A percentile compares a stretch with the other conserved stretches of the same genome.
These are phyloP conservation scores for Panorpa germanica DNA, from an alignment of 2,888 invertebrate genomes.

Conservation along the genomic window DNA sequence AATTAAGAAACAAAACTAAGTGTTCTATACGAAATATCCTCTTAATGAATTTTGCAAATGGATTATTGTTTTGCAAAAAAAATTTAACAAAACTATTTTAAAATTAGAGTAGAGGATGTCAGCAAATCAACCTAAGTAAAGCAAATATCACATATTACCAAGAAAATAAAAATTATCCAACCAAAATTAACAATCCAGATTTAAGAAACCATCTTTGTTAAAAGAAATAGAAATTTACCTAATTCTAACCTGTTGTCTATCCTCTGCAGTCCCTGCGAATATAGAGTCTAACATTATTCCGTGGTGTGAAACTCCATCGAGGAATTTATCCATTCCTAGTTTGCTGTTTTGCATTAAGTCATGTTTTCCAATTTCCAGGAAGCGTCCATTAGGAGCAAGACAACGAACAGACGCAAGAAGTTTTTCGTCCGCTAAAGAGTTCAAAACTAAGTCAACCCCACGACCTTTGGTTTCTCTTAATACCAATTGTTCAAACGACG, in stretches of 20 bases:
- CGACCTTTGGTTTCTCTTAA: constrained; percentile 30
- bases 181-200: constrained; percentile 9
- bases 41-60: no score
- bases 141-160: no score
- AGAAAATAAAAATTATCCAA: no score
- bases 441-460: constrained; percentile 39
- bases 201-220: constrained; percentile 6
- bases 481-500: constrained; percentile 33
- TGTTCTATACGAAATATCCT: no score
- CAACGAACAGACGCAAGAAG: constrained; percentile 24
- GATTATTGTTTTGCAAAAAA: no score
- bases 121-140: no score
- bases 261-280: constrained; percentile 28
- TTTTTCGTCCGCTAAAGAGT: constrained; percentile 39
- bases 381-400: constrained; percentile 24
- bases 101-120: no score
- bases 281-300: constrained; percentile 38
- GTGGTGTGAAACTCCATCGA: constrained; percentile 38
- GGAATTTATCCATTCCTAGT: constrained; percentile 30
- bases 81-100: no score
- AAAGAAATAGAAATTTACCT: constrained; percentile 26
- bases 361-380: constrained; percentile 44
- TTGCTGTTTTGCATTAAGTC: constrained; percentile 32
- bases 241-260: no score
- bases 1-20: no score